Base-by-base conservation (phyloP, 30 jellyfish, hydroid and myxozoan genomes). In the Rhopilema esculentum region DNA sequence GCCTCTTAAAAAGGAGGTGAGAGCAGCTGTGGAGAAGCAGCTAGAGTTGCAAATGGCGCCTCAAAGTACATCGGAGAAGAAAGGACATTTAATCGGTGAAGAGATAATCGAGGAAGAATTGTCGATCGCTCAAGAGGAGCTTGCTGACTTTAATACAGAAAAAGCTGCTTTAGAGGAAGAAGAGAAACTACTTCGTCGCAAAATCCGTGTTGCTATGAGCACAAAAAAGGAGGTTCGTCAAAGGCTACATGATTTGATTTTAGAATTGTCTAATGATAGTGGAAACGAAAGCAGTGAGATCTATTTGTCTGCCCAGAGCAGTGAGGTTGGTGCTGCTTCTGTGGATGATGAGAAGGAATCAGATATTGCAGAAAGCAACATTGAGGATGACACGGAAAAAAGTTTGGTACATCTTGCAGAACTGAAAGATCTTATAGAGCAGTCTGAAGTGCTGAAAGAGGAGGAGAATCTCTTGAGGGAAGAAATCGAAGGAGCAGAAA, bases 1-100 rank as follows among this genome's bases (percentile, higher is more conserved):
- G 15, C 99, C 99, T 0, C 84, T 96, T 72, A 96, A 96, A 84
- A 81, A 83, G 69, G 99, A 96, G 69, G 99, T 96, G 6, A 87
- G 84, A 19, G 91, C 94, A 69, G 99, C 97, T 9, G 89, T 96
- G 17, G 89, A 82, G 86, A 79, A 82, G 69, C 97, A 94, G 71
- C 76, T 68, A 53, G 92, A 62, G 51, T 61, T 89, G 75, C 91
- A 79, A 51, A 52, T 49, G 75, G 88, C 78, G 16, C 84, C 79
- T 20, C 63, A 82, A 61, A 66, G 68, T 29, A 26, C 76, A 2
- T 61, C 83, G 0, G 77, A 28, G 48, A 77, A 28, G 66, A 80
- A 32, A 16, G 89, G 64, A 1, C 57, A 25, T n/a, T 1, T 52
- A 18, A 86, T 23, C 19, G 74, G 51, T 24, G 87, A 82, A 15